Percentiles rank a stretch among this genome's conserved stretches.
Conservation (phyloP, 2,888 invertebrate species). For the Malacosoma neustria region DNA sequence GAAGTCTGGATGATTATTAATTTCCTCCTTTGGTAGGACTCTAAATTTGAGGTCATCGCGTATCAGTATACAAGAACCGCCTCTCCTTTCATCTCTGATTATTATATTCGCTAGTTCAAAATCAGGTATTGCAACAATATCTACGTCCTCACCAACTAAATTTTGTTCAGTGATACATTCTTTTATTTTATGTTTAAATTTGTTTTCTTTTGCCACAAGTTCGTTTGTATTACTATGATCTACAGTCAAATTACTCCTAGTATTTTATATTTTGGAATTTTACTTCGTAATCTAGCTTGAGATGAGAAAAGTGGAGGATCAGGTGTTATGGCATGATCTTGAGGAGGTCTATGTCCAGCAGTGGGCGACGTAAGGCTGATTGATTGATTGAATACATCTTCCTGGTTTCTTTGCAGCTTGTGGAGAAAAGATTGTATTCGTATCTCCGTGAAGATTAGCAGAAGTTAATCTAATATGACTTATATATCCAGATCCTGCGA, state of each 20-base stretch:
- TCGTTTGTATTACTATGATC: neutral
- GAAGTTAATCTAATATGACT: too few species aligned
- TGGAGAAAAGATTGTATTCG: too few species aligned
- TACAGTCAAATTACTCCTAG: neutral
- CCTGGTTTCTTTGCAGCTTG: too few species aligned
- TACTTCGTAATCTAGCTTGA: too few species aligned
- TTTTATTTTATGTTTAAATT: neutral
- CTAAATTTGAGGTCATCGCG: neutral
- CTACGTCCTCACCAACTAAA: neutral
- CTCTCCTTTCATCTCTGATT: neutral
- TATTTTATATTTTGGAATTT: too few species aligned
- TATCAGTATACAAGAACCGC: neutral
- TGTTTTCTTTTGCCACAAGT: neutral
- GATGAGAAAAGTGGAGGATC: too few species aligned
- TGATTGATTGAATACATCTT: too few species aligned
- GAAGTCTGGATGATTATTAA: neutral
- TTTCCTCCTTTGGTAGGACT: neutral
- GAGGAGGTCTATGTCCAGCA: too few species aligned
- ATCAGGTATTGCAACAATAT: neutral
- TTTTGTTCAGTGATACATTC: neutral
- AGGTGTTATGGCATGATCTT: too few species aligned
- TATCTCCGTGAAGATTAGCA: too few species aligned
- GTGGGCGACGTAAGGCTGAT: too few species aligned
- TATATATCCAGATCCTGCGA: too few species aligned
- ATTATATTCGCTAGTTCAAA: neutral